phyloP scores from a whole-genome alignment of 2,888 invertebrate genomes.

The Perizoma flavofasciatum region DNA sequence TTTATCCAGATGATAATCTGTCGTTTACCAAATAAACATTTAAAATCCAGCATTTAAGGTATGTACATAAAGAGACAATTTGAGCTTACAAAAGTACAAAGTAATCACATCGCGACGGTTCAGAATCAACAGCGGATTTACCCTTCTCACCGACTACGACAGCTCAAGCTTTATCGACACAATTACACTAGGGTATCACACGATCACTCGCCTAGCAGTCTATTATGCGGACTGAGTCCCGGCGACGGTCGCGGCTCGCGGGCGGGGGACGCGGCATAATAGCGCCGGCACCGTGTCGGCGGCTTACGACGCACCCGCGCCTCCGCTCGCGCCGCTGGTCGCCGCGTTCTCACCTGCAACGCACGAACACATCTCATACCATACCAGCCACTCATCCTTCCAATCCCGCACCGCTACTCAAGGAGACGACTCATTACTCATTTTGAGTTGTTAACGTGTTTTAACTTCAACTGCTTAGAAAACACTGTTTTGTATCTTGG shows the following conservation, averaged over 20 bases:
- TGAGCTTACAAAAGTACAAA: constrained; percentile 83
- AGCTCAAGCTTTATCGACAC: constrained; percentile 78
- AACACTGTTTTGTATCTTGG: no score
- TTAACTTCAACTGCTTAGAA: no score
- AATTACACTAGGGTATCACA: constrained; percentile 78
- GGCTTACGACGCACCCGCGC: constrained; percentile 63
- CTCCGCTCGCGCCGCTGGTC: constrained; percentile 56
- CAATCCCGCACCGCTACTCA: no score
- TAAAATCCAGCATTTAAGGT: constrained; percentile 72
- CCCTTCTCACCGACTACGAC: constrained; percentile 78
- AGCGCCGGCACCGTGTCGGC: constrained; percentile 43
- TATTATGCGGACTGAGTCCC: constrained; percentile 19
- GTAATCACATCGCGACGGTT: constrained; percentile 79
- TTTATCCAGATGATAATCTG: constrained; percentile 71
- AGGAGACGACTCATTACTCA: no score
- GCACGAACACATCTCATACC: constrained; percentile 7
- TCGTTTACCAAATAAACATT: constrained; percentile 69
- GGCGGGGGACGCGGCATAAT: constrained; percentile 38
- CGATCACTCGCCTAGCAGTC: constrained; percentile 69
- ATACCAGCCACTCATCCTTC: no score
- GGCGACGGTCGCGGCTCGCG: constrained; percentile 45
- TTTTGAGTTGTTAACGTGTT: no score
- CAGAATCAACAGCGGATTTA: constrained; percentile 78
- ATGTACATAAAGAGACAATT: constrained; percentile 79
- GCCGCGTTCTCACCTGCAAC: constrained; percentile 46